phyloP scores from a whole-genome alignment of 2,113 vertebrate genomes.

The Ptychochromis oligacanthus region DNA sequence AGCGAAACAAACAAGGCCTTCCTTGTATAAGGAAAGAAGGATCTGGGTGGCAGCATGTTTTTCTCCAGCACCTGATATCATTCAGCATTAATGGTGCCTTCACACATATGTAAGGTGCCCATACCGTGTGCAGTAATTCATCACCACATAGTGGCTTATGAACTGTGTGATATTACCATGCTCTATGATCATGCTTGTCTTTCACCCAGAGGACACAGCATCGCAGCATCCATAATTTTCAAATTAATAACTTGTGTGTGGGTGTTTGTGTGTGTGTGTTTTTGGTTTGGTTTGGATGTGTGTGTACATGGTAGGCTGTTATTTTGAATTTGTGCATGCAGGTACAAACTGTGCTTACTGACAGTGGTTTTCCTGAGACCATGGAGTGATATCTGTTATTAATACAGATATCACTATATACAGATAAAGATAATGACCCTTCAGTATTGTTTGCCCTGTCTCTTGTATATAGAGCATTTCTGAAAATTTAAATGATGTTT shows the following conservation, averaged over 20 bases:
- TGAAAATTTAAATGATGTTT: too few relatives aligned
- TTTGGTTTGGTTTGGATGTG: too few relatives aligned
- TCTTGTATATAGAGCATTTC: too few relatives aligned
- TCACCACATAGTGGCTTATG: neutral
- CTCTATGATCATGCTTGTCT: neutral
- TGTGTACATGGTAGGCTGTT: neutral
- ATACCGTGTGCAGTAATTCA: neutral
- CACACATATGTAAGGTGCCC: neutral
- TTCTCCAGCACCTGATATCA: neutral
- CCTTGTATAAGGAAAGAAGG: neutral
- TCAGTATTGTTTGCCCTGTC: too few relatives aligned
- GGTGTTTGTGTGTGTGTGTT: neutral
- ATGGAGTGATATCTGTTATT: too few relatives aligned
- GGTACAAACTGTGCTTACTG: neutral
- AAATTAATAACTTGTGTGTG: neutral
- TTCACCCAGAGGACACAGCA: neutral
- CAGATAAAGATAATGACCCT: too few relatives aligned
- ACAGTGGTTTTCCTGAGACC: too few relatives aligned
- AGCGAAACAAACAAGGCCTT: neutral
- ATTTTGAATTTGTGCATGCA: neutral
- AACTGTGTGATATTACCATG: neutral
- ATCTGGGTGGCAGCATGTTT: neutral
- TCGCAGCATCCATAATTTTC: neutral
- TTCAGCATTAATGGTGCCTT: neutral
- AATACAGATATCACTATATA: too few relatives aligned